Evolutionary conservation across 2,113 vertebrate genomes (phyloP).

Genomic region (Pelmatolapia mariae): DNA sequence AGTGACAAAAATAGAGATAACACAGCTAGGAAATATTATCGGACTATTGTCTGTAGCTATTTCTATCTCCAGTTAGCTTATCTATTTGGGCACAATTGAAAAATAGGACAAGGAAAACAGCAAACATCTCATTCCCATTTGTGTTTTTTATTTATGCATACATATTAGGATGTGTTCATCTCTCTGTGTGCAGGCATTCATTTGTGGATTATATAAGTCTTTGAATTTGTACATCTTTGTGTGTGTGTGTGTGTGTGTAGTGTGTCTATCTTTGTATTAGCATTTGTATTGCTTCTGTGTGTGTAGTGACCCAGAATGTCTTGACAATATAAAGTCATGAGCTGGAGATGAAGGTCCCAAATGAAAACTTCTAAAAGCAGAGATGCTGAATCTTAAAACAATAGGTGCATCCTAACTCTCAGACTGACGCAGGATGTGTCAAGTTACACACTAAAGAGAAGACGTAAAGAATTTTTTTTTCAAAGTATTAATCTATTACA

Average conservation of each 20-base stretch:
- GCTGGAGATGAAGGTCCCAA: slow-evolving; percentile 19
- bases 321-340: slow-evolving; percentile 6
- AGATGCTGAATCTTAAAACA: slow-evolving; percentile 6
- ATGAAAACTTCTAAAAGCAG: slow-evolving; percentile 25
- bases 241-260: neutral
- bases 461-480: neutral
- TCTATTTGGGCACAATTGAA: neutral
- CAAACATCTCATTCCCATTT: neutral
- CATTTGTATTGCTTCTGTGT: neutral
- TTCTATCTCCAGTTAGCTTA: neutral
- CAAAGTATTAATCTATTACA: neutral
- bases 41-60: neutral
- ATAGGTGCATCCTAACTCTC: neutral
- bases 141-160: neutral
- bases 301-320: slow-evolving; percentile 13
- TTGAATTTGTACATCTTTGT: neutral
- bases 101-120: neutral
- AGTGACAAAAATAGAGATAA: neutral
- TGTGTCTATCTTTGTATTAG: neutral
- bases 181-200: neutral
- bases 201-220: neutral
- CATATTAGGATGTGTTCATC: neutral
- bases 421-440: neutral
- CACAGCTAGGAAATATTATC: neutral
- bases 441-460: too few relatives aligned